These are phyloP conservation scores for Eclectus roratus DNA, from an alignment of 2,113 vertebrate genomes.

Conservation along the genomic window DNA sequence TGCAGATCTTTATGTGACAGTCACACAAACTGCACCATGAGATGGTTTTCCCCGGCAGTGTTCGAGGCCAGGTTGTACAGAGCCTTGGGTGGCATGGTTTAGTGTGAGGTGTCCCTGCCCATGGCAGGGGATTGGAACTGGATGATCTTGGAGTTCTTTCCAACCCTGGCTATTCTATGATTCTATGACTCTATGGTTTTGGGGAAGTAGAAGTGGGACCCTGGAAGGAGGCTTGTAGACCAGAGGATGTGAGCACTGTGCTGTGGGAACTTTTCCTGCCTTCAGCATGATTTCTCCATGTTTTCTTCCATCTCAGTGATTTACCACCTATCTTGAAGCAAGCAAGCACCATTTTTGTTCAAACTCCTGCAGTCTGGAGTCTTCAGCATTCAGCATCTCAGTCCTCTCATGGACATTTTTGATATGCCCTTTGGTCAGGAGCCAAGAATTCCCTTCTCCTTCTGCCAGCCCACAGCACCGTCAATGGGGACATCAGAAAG, in stretches of 20 bases:
- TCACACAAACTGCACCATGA: accelerated
- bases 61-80: background rate
- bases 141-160: background rate
- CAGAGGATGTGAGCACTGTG: accelerated
- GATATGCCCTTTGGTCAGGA: background rate
- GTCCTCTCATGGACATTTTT: background rate
- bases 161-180: background rate
- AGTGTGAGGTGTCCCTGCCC: background rate
- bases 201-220: accelerated
- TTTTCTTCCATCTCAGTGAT: accelerated
- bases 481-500: accelerated
- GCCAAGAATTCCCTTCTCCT: background rate
- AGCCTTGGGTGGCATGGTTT: background rate
- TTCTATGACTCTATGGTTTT: background rate
- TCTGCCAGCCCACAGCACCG: background rate
- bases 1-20: background rate
- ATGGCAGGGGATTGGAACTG: background rate
- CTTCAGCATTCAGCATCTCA: background rate
- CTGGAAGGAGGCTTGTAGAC: too few species aligned
- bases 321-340: background rate
- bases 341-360: background rate
- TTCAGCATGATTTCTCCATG: accelerated
- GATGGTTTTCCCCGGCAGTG: background rate
- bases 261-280: background rate
- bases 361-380: background rate